Conservation (phyloP, 1,140 invertebrate genomes). For the Paralvinella palmiformis region DNA sequence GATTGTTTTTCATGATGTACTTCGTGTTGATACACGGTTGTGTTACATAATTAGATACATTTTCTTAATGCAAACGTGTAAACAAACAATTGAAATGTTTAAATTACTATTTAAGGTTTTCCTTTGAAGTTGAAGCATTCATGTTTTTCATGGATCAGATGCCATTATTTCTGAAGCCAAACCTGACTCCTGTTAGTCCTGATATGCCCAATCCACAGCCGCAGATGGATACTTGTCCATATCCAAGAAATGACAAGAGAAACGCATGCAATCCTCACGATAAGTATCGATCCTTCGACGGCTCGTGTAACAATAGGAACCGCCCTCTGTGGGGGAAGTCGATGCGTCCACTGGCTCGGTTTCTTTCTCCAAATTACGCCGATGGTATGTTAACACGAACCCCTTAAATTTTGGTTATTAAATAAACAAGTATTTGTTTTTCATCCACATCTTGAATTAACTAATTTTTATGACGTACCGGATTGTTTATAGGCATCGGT, state of each 20-base stretch:
- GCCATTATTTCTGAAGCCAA: background rate
- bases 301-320: slow-evolving; percentile 83
- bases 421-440: background rate
- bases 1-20: no score
- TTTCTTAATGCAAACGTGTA: no score
- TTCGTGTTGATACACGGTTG: no score
- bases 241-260: background rate
- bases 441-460: background rate
- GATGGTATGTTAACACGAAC: slow-evolving; percentile 54
- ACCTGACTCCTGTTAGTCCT: background rate
- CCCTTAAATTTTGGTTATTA: background rate
- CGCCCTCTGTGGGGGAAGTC: slow-evolving; percentile 66
- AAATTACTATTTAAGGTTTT: no score
- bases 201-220: background rate
- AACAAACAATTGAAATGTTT: no score
- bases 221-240: slow-evolving; percentile 1
- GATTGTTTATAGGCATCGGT: slow-evolving; percentile 5
- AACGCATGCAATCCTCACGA: slow-evolving; percentile 7
- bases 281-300: slow-evolving; percentile 65
- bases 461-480: background rate
- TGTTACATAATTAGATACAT: no score
- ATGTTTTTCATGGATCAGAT: background rate
- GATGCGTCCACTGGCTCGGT: slow-evolving; percentile 67
- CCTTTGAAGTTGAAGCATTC: no score
- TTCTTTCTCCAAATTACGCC: slow-evolving; percentile 72